phyloP scores from a whole-genome alignment of 92 coral and sea anemone genomes.

The Epizoanthus scotinus region DNA sequence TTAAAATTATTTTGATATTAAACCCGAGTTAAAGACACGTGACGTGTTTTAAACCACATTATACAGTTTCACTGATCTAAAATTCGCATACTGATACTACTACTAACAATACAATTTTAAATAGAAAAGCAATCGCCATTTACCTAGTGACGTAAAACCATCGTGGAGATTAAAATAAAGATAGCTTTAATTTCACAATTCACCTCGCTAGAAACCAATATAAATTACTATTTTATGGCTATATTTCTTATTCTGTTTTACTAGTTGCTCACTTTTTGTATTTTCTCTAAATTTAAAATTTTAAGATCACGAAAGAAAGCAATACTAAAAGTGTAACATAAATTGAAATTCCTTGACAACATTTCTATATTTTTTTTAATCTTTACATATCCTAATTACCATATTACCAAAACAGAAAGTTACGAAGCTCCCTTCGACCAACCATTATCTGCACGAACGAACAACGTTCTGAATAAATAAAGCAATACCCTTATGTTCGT shows the following conservation, averaged over 20 bases:
- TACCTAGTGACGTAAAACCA: neutral
- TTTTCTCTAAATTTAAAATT: neutral
- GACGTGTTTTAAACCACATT: slow-evolving; percentile 10
- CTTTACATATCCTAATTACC: neutral
- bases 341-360: neutral
- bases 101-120: neutral
- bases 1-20: neutral
- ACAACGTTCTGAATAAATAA: neutral
- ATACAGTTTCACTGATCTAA: no score
- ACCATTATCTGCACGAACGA: neutral
- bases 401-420: slow-evolving; percentile 12
- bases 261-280: neutral
- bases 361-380: no score
- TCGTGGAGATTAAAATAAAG: neutral
- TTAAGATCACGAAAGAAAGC: neutral
- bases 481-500: slow-evolving; percentile 35
- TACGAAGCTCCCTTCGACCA: neutral
- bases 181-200: neutral
- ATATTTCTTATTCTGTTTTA: neutral
- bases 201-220: neutral
- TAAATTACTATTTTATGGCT: neutral
- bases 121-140: neutral
- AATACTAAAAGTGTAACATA: neutral
- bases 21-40: no score
- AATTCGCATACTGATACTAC: neutral